Evolutionary conservation across 92 coral and sea anemone genomes (phyloP).

Genomic region (Metridium senile): DNA sequence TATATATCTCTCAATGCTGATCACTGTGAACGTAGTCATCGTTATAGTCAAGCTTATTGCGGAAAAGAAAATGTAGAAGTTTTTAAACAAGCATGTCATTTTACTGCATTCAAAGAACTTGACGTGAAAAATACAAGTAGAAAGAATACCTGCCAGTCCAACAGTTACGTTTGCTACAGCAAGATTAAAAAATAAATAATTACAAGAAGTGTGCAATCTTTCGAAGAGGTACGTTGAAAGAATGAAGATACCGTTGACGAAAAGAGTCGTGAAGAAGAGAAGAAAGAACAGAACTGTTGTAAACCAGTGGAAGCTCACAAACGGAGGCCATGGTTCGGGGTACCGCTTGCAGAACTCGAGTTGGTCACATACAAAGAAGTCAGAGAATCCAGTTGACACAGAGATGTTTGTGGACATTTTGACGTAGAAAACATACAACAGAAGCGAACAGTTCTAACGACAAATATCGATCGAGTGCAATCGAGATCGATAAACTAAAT

Average conservation of each 20-base stretch:
- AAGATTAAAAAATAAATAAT: slow-evolving; percentile 6
- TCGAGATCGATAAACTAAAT: no score
- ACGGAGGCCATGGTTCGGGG: neutral
- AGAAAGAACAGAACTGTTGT: neutral
- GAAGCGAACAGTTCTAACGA: no score
- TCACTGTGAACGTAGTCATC: slow-evolving; percentile 6
- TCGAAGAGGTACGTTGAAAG: neutral
- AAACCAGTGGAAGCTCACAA: neutral
- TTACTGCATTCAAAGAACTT: neutral
- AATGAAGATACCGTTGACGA: slow-evolving; percentile 14
- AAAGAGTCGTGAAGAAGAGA: neutral
- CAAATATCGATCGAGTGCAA: no score
- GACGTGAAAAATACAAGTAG: neutral
- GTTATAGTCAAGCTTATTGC: slow-evolving; percentile 10
- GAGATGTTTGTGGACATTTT: neutral
- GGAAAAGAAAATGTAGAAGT: neutral
- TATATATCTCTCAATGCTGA: slow-evolving; percentile 21
- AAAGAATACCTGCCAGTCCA: neutral
- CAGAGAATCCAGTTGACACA: neutral
- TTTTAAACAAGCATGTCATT: slow-evolving; percentile 4
- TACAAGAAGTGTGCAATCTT: neutral
- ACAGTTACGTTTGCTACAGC: neutral
- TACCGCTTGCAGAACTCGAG: neutral
- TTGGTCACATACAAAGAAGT: neutral
- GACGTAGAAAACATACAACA: no score